A percentile compares a stretch with the other conserved stretches of the same genome.
Evolutionary conservation across 1,140 invertebrate genomes (phyloP).

Genomic region (Berghia stephanieae): DNA sequence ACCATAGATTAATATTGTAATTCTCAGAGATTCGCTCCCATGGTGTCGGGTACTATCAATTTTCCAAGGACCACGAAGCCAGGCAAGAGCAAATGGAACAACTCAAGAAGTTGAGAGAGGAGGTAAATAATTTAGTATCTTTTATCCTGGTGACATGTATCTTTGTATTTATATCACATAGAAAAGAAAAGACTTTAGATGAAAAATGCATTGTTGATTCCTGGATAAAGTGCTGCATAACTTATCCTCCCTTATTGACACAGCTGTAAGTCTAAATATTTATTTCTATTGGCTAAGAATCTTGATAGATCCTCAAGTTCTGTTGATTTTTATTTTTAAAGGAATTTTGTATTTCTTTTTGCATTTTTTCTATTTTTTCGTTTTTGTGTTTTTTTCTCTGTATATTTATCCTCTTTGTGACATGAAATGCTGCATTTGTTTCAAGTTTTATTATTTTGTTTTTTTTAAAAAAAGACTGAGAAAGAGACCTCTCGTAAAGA

Average conservation of each 20-base stretch:
- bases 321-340: no score
- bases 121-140: no score
- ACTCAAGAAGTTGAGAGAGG: slow-evolving; percentile 75
- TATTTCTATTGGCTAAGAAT: no score
- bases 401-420: neutral
- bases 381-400: neutral
- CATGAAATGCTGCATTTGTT: neutral
- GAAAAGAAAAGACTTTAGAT: no score
- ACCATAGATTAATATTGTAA: neutral
- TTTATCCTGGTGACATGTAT: no score
- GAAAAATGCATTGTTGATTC: no score
- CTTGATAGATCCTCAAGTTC: no score
- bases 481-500: slow-evolving; percentile 75
- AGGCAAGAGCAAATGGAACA: slow-evolving; percentile 81
- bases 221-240: no score
- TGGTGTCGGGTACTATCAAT: slow-evolving; percentile 88
- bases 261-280: no score
- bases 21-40: slow-evolving; percentile 82
- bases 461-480: slow-evolving; percentile 71
- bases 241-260: no score
- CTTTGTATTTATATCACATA: no score
- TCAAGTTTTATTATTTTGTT: neutral
- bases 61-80: slow-evolving; percentile 83
- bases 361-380: neutral
- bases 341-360: neutral